Evolutionary conservation across 2,113 vertebrate genomes (phyloP).

Genomic region (Pseudopodoces humilis): DNA sequence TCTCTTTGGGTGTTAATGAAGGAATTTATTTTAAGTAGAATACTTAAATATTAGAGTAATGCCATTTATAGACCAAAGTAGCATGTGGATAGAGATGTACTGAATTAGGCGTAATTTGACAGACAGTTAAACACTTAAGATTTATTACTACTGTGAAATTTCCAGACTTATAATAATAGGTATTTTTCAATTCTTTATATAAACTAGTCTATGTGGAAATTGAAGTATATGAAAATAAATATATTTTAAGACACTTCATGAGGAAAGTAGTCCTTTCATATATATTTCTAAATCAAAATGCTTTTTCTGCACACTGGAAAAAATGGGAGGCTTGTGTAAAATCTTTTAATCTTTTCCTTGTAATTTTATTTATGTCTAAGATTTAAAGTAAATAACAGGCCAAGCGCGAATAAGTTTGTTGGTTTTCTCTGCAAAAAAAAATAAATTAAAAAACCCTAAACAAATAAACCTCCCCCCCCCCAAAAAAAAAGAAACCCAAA

Average conservation of each 20-base stretch:
- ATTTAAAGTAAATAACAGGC: neutral
- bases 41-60: conserved; percentile 10
- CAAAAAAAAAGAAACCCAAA: neutral
- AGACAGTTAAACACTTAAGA: neutral
- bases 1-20: neutral
- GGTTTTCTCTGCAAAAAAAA: fast-evolving
- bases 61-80: conserved; percentile 13
- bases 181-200: neutral
- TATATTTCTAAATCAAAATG: neutral
- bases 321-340: neutral
- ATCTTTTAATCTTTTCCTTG: neutral
- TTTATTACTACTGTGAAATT: conserved; percentile 28
- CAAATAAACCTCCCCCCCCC: neutral
- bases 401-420: neutral
- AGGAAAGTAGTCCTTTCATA: neutral
- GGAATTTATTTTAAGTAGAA: conserved; percentile 21
- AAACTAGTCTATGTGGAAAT: neutral
- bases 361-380: neutral
- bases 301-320: neutral
- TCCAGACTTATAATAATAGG: neutral
- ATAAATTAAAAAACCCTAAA: fast-evolving
- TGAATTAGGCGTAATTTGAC: conserved; percentile 4
- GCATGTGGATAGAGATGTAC: neutral
- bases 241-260: neutral
- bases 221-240: neutral